Evolutionary conservation across 2,113 vertebrate genomes (phyloP), one percentile per base, ranked within the genome.

Genomic region (Saccopteryx leptura): DNA sequence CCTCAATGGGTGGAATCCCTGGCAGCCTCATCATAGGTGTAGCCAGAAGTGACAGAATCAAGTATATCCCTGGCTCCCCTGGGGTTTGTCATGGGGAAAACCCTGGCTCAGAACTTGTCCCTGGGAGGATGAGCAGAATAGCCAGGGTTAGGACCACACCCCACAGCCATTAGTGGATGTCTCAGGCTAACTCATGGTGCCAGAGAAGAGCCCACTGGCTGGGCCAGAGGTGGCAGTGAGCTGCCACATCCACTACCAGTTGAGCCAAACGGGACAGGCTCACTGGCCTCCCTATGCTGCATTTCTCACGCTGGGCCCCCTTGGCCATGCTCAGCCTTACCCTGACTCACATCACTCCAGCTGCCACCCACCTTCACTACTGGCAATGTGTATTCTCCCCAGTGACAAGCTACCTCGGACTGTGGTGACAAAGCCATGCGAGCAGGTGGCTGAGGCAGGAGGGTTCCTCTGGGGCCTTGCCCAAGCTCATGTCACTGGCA

Each of bases 71-170:
- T 31, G 39, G 69, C 7, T 21, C 52, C 4, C 33, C 39, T 2
- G 1, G 33, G 24, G 26, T 76, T 31, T 76, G 26, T 76, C 9
- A 9, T 4, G 31, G 74, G 31, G n/a, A 23, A 9, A 19, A 23
- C n/a, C 9, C 14, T 18, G 1, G 15, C 15, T 72, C 39, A 28
- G 78, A n/a, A 6, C 1, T 0, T 0, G 0, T 14, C 71, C 6
- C 66, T 21, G 56, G 52, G n/a, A 8, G 4, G 21, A 33, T 46
- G 21, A 5, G 6, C n/a, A 15, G 48, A 21, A 15, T 19, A 33
- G 21, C 46, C 13, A 5, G 63, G 18, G 52, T 48, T 1, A 3
- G 33, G 12, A 31, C 19, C 65, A 11, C 13, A 11, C 23, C 33
- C 39, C 50, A 54, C 65, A 33, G 65, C 31, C 21, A 28, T 33